Evolutionary conservation across 2,888 invertebrate genomes (phyloP).

Genomic region (Phyto melanocephala): DNA sequence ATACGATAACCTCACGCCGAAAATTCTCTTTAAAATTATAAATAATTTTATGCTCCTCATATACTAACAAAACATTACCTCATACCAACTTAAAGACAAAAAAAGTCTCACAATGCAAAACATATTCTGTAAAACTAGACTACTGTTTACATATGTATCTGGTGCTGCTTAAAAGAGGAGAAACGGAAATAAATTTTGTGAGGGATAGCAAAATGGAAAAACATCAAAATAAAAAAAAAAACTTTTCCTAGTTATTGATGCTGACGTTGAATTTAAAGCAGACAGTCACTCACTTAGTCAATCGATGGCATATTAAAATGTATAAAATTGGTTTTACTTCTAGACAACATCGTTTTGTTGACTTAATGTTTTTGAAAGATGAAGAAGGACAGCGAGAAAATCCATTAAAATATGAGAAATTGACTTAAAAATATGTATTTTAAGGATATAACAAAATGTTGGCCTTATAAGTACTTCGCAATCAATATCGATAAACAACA

Average conservation of each 20-base stretch:
- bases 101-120: too few species aligned
- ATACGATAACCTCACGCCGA: too few species aligned
- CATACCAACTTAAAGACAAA: too few species aligned
- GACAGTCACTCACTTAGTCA: slow-evolving; percentile 5
- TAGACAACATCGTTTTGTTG: slow-evolving; percentile 48
- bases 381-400: slow-evolving; percentile 5
- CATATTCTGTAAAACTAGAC: neutral
- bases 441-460: too few species aligned
- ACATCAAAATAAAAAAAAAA: slow-evolving; percentile 30
- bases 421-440: neutral
- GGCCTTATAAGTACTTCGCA: too few species aligned
- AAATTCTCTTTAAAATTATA: too few species aligned
- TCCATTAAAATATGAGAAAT: slow-evolving; percentile 5
- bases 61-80: too few species aligned
- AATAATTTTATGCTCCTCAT: too few species aligned
- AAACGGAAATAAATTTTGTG: slow-evolving; percentile 2
- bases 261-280: too few species aligned
- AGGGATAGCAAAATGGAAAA: neutral
- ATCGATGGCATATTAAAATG: slow-evolving; percentile 47
- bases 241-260: too few species aligned
- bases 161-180: neutral
- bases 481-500: too few species aligned
- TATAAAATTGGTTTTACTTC: slow-evolving; percentile 47
- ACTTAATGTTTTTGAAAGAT: slow-evolving; percentile 37
- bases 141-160: neutral